Evolutionary conservation across 2,797 vertebrate genomes (phyloP), one percentile per base, ranked within the genome.

Genomic region (Coccyzus lansbergi): DNA sequence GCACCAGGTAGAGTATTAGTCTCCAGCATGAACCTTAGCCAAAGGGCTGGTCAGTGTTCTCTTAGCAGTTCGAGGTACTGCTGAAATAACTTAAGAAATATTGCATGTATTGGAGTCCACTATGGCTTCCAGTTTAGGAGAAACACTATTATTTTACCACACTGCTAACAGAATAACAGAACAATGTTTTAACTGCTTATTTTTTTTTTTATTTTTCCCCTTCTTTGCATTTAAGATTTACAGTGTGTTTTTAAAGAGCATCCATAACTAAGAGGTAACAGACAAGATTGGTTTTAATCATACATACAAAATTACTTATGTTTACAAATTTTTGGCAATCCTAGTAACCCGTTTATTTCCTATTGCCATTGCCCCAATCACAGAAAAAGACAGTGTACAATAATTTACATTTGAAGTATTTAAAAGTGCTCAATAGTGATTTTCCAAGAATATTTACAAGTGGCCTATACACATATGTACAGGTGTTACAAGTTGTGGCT

Each of bases 391-490:
- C 79, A 85, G 98, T 98, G 97, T 98, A 98, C 97, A 98, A 96
- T 98, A 98, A 99, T 99, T 99, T 99, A 99, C 99, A 99, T 97
- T 98, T 98, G 96, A 98, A 98, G 96, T 98, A 98, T 97, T 98
- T 98, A 98, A 99, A 99, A 99, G 99, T 99, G 99, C 99, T 99
- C 98, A 95, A 98, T 98, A 99, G 98, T 99, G 98, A 99, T 99
- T 98, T 98, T 97, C 88, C 97, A 96, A 94, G 96, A 97, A 96
- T 99, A 99, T 99, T 97, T 99, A 99, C 99, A 99, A 95, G 85
- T 97, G 97, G 79, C 96, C 96, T 98, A 98, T 99, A 98, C 98
- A 98, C 97, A 94, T 99, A 98, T 98, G 97, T 98, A 97, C 98
- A 98, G 96, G 97, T 98, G 97, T 95, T 98, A 95, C 96, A 97